Evolutionary conservation across 2,888 invertebrate species (phyloP).

Genomic region (Acleris sparsana): DNA sequence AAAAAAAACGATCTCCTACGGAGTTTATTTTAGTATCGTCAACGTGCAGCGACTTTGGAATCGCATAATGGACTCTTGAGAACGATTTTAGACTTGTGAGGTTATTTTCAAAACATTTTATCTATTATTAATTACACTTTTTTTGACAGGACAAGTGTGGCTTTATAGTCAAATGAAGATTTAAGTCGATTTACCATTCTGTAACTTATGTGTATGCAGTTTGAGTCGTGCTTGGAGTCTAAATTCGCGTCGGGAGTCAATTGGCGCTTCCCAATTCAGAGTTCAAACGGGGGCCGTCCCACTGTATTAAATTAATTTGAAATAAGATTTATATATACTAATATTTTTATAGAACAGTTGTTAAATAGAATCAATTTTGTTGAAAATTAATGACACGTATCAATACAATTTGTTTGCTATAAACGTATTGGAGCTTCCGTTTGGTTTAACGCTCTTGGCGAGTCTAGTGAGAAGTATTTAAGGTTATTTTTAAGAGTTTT

Average conservation of each 20-base stretch:
- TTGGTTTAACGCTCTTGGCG: slow-evolving; percentile 48
- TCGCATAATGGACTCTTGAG: not conserved
- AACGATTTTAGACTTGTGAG: too few relatives aligned
- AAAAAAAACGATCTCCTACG: slow-evolving; percentile 24
- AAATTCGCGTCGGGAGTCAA: not conserved
- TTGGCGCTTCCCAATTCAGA: slow-evolving; percentile 8
- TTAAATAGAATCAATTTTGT: slow-evolving; percentile 78
- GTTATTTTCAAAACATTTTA: too few relatives aligned
- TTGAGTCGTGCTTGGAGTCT: not conserved
- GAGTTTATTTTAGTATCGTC: slow-evolving; percentile 30
- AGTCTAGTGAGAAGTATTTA: slow-evolving; percentile 66
- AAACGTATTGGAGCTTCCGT: slow-evolving; percentile 31
- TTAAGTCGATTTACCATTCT: too few relatives aligned
- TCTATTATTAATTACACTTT: too few relatives aligned
- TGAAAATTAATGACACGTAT: slow-evolving; percentile 51
- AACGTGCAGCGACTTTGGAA: slow-evolving; percentile 18
- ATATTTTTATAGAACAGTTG: slow-evolving; percentile 76
- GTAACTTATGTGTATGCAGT: too few relatives aligned
- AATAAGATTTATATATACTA: slow-evolving; percentile 82
- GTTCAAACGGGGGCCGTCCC: slow-evolving; percentile 47
- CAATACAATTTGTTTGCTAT: slow-evolving; percentile 32
- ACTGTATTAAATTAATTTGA: slow-evolving; percentile 67
- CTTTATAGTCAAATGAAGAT: too few relatives aligned
- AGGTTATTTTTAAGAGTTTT: slow-evolving; percentile 64
- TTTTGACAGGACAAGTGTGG: too few relatives aligned